These are phyloP conservation scores for Chironomus striatipennis DNA, from an alignment of 1,140 invertebrate genomes.

Conservation along the genomic window DNA sequence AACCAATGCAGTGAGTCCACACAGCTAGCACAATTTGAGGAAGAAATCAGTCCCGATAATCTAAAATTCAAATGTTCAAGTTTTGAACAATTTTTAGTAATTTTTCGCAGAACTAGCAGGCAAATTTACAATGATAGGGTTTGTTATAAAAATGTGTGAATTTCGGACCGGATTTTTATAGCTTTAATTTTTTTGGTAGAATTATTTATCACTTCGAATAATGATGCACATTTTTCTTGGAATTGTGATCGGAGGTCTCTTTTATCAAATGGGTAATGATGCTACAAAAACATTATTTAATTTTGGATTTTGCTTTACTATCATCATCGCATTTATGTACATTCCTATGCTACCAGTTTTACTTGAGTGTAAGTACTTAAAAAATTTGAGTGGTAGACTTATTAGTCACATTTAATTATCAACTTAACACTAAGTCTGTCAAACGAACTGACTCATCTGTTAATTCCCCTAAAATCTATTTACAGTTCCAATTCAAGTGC, in stretches of 20 bases:
- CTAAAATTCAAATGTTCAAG: slow-evolving; percentile 49
- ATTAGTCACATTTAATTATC: not conserved
- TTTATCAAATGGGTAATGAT: slow-evolving; percentile 61
- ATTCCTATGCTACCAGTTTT: slow-evolving; percentile 71
- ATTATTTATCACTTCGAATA: slow-evolving; percentile 58
- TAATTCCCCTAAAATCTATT: not conserved
- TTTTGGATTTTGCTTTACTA: slow-evolving; percentile 72
- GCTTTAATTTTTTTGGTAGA: slow-evolving; percentile 44
- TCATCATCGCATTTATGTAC: slow-evolving; percentile 66
- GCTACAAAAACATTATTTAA: slow-evolving; percentile 72
- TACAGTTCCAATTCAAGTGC: slow-evolving; percentile 80
- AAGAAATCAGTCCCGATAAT: slow-evolving; percentile 39
- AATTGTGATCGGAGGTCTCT: slow-evolving; percentile 57
- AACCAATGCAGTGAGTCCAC: slow-evolving; percentile 17
- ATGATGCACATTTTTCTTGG: slow-evolving; percentile 59
- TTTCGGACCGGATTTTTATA: not conserved
- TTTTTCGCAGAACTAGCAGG: slow-evolving; percentile 57
- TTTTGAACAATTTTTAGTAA: slow-evolving; percentile 54
- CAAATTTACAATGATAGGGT: slow-evolving; percentile 65
- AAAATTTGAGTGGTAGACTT: slow-evolving; percentile 6
- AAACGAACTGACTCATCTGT: no score
- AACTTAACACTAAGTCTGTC: no score
- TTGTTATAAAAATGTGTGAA: slow-evolving; percentile 28
- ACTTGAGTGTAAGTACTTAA: slow-evolving; percentile 56
- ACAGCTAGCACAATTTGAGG: slow-evolving; percentile 34